Percentiles rank a stretch among this genome's conserved stretches.
phyloP scores from a whole-genome alignment of 2,797 vertebrate species.

The Malacoraja senta region DNA sequence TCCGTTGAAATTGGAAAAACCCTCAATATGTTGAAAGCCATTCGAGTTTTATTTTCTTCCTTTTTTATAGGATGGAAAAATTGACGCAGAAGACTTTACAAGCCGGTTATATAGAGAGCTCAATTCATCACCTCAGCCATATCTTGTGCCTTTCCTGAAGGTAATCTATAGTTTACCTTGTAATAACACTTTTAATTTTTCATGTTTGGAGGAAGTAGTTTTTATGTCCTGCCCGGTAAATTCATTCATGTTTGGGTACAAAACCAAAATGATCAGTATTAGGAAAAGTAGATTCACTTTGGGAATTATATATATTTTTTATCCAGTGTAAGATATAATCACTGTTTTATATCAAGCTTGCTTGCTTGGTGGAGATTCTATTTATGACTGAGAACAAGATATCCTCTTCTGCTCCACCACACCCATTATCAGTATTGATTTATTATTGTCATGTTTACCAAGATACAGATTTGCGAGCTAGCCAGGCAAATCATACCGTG shows the following conservation, averaged over 20 bases:
- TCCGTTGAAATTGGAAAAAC: background rate
- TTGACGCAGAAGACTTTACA: constrained; percentile 95
- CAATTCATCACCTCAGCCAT: constrained; percentile 94
- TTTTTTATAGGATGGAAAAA: constrained; percentile 74
- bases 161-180: constrained; percentile 53
- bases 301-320: background rate
- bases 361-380: background rate
- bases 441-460: too few relatives aligned
- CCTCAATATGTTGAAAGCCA: background rate
- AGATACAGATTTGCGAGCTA: too few relatives aligned
- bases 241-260: background rate
- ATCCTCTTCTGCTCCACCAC: too few relatives aligned
- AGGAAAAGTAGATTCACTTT: background rate
- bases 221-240: background rate
- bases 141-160: constrained; percentile 99
- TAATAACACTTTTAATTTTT: background rate
- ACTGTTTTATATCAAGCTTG: background rate
- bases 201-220: background rate
- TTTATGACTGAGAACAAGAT: background rate
- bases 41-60: constrained; percentile 30
- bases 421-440: background rate
- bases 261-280: background rate
- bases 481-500: too few relatives aligned
- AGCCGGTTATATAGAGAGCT: constrained; percentile 92
- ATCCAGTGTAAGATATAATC: background rate